Evolutionary conservation across 2,797 vertebrate species (phyloP).

Genomic region (Gymnoscopelus braueri): DNA sequence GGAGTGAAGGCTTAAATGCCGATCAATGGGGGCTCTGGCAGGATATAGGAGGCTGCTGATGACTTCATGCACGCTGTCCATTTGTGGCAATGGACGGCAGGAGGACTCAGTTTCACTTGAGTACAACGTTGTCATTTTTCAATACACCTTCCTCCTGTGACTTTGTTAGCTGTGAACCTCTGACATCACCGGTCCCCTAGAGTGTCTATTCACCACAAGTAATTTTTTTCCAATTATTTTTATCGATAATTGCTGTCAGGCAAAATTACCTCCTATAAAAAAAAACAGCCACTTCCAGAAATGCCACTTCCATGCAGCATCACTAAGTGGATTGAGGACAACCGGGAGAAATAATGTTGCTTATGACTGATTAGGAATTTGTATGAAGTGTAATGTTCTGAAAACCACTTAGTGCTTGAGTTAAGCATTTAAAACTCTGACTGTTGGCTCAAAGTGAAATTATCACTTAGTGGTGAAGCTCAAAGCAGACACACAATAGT

Average conservation of each 20-base stretch:
- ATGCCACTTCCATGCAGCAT: too few relatives aligned
- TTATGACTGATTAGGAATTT: too few relatives aligned
- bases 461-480: too few relatives aligned
- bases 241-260: background rate
- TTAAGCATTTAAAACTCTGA: too few relatives aligned
- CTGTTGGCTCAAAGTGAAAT: too few relatives aligned
- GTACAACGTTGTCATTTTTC: slow-evolving; percentile 10
- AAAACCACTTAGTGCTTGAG: too few relatives aligned
- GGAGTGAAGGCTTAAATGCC: slow-evolving; percentile 73
- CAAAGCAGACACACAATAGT: too few relatives aligned
- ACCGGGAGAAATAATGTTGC: too few relatives aligned
- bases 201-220: background rate
- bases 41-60: slow-evolving; percentile 53
- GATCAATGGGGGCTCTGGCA: slow-evolving; percentile 63
- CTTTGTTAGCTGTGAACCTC: slow-evolving; percentile 31
- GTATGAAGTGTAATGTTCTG: too few relatives aligned
- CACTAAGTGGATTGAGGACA: too few relatives aligned
- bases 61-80: slow-evolving; percentile 66
- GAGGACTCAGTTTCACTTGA: background rate
- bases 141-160: slow-evolving; percentile 39
- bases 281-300: too few relatives aligned
- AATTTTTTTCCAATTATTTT: background rate
- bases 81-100: slow-evolving; percentile 34
- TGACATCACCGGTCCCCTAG: slow-evolving; percentile 3
- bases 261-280: background rate